Evolutionary conservation across 2,888 invertebrate genomes (phyloP), one percentile per base, ranked within the genome.

Genomic region (Folsomia candida): DNA sequence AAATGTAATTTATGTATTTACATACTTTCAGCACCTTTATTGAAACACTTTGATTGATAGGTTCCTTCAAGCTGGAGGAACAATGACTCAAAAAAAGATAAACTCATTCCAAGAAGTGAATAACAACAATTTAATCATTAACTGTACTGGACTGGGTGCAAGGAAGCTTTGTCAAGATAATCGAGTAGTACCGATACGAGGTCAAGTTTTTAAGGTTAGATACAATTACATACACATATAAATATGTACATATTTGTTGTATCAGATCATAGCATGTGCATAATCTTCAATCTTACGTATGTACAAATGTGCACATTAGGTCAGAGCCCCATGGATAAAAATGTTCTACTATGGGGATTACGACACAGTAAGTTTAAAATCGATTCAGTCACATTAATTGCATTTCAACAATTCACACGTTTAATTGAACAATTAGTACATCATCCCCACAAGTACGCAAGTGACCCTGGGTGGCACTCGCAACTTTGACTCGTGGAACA

Each of bases 281-380:
- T 47, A 11, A 11, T 47, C 11, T 47, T 47, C 47, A 47, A 11
- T 14, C 47, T n/a, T n/a, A n/a, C n/a, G n/a, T n/a, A n/a, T n/a
- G n/a, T n/a, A n/a, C n/a, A n/a, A n/a, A n/a, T n/a, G n/a, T n/a
- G n/a, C n/a, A n/a, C n/a, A 69, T 65, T 51, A 89, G 88, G 88
- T 90, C 0, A 87, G 87, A 69, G 95, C 94, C 0, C 94, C 94
- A 0, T 96, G 94, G 94, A 85, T 96, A 60, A 94, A 93, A 84
- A 90, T 89, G 9, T 94, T 93, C 67, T 91, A 91, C 81, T 96
- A 93, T 81, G 91, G 89, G 0, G 94, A 94, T 81, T 87, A 89
- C 71, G 92, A 93, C 79, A 90, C 93, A 0, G 71, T 71, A 64
- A 27, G 24, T 65, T 14, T 20, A 61, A 61, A 28, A 25, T 22